Evolutionary conservation across 2,797 vertebrate species (phyloP).

Genomic region (Myotis vivesi): DNA sequence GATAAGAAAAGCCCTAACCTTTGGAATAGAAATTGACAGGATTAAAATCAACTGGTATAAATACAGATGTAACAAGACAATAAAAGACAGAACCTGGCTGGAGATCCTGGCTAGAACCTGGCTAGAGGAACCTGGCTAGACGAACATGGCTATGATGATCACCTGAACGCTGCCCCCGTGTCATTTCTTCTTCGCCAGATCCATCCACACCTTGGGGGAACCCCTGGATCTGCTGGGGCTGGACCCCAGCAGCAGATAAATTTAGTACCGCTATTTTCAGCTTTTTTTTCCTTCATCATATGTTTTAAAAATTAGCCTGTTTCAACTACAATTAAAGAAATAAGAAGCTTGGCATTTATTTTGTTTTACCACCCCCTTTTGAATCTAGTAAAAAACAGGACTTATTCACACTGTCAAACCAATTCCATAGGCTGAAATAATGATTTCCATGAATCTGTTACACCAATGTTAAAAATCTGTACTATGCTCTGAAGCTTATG

Average conservation of each 20-base stretch:
- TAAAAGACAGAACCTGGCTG: too few relatives aligned
- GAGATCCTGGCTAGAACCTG: too few relatives aligned
- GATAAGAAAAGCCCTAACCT: too few relatives aligned
- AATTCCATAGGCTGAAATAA: constrained; percentile 15
- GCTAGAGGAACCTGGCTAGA: too few relatives aligned
- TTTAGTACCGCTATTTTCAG: neutral
- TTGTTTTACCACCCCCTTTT: neutral
- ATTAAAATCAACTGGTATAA: too few relatives aligned
- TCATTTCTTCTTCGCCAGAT: too few relatives aligned
- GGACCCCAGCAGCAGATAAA: neutral
- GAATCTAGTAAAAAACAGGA: neutral
- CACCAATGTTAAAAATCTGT: neutral
- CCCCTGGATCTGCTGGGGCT: too few relatives aligned
- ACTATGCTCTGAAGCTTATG: neutral
- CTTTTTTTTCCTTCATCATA: neutral
- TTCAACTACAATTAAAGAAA: neutral
- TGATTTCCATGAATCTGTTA: neutral
- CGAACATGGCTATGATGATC: too few relatives aligned
- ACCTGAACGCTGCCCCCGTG: too few relatives aligned
- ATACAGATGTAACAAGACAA: too few relatives aligned
- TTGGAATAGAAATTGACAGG: too few relatives aligned
- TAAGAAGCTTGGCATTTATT: neutral
- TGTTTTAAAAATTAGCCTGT: neutral
- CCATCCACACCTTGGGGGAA: too few relatives aligned
- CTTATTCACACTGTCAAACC: neutral